Percentiles rank a stretch among this genome's conserved stretches.
Conservation (phyloP, 2,888 invertebrate genomes). For the Eulithis testata region DNA sequence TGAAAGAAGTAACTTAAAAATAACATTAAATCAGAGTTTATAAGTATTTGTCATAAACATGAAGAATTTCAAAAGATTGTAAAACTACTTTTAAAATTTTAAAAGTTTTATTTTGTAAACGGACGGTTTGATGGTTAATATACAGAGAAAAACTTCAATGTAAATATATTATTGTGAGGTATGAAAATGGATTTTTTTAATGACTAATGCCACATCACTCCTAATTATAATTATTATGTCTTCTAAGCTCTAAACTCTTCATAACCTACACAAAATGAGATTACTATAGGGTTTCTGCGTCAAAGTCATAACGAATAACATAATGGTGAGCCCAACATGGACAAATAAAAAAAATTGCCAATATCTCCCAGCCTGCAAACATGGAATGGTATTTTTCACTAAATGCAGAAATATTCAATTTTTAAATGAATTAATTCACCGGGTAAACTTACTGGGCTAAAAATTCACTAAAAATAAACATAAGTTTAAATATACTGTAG, state of each 20-base stretch:
- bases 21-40: neutral
- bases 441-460: neutral
- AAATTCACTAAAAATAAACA: neutral
- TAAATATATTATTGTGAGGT: conserved; percentile 71
- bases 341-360: conserved; percentile 57
- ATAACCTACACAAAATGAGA: conserved; percentile 75
- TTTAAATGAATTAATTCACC: neutral
- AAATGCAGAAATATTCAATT: conserved; percentile 51
- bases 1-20: conserved; percentile 55
- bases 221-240: conserved; percentile 16
- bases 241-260: conserved; percentile 50
- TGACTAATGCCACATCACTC: neutral
- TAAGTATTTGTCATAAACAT: neutral
- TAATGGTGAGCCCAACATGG: neutral
- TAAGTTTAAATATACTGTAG: neutral
- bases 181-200: conserved; percentile 58
- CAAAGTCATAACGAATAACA: neutral
- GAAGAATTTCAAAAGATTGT: neutral
- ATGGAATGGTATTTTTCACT: conserved; percentile 61
- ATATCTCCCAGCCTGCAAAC: conserved; percentile 62
- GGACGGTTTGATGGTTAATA: conserved; percentile 54
- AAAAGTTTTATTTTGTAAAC: conserved; percentile 21
- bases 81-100: conserved; percentile 5
- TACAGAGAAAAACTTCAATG: conserved; percentile 47
- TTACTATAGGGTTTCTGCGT: conserved; percentile 51